phyloP scores from a whole-genome alignment of 2,113 vertebrate genomes.

The Oncorhynchus keta region DNA sequence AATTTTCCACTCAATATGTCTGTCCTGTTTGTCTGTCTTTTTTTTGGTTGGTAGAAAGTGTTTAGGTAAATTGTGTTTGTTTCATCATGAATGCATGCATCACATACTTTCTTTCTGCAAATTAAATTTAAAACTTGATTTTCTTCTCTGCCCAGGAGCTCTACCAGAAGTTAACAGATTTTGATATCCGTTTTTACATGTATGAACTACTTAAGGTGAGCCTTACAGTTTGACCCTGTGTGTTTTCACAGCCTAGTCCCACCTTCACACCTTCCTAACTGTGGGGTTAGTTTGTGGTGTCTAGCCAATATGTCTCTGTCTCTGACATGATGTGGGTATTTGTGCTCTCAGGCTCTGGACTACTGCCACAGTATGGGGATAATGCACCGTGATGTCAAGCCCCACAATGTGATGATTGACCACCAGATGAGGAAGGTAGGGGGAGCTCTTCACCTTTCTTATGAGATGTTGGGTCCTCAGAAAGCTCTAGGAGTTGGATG shows the following conservation, averaged over 20 bases:
- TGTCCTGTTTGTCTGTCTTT: too few relatives aligned
- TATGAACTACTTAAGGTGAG: slow-evolving; percentile 99
- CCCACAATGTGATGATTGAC: slow-evolving; percentile 99
- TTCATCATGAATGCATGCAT: too few relatives aligned
- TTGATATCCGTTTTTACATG: slow-evolving; percentile 98
- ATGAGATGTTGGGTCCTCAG: background rate
- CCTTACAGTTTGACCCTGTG: background rate
- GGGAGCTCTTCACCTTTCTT: slow-evolving; percentile 1
- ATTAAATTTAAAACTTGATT: background rate
- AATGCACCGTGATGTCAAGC: slow-evolving; percentile 99
- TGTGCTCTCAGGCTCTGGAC: slow-evolving; percentile 86
- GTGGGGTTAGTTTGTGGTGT: background rate
- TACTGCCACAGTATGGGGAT: slow-evolving; percentile 99
- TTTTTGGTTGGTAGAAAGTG: too few relatives aligned
- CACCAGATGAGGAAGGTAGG: slow-evolving; percentile 98
- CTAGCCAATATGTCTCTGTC: background rate
- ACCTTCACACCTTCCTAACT: background rate
- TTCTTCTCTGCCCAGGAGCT: slow-evolving; percentile 82
- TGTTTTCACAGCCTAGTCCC: background rate
- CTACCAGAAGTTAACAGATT: slow-evolving; percentile 98
- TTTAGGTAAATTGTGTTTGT: too few relatives aligned
- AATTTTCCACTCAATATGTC: too few relatives aligned
- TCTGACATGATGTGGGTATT: background rate
- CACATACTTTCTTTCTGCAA: too few relatives aligned
- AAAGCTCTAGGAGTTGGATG: background rate